A percentile compares a stretch with the other conserved stretches of the same genome.
phyloP scores from a whole-genome alignment of 2,888 invertebrate species.

The Nudaria mundana region DNA sequence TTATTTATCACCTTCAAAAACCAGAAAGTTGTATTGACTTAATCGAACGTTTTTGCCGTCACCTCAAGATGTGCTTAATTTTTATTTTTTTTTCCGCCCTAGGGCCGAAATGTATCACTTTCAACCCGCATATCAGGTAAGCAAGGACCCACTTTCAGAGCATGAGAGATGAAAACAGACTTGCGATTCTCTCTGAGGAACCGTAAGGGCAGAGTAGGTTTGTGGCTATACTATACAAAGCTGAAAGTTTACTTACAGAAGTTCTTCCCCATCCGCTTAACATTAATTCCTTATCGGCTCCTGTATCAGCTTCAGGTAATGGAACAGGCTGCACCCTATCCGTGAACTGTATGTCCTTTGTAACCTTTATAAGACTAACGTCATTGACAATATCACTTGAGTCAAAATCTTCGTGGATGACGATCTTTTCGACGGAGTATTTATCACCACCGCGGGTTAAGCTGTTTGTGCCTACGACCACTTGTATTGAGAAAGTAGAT shows the following conservation, averaged over 20 bases:
- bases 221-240: not conserved
- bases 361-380: slow-evolving; percentile 63
- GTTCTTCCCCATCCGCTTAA: slow-evolving; percentile 75
- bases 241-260: slow-evolving; percentile 47
- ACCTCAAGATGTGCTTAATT: too few species aligned
- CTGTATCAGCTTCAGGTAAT: slow-evolving; percentile 52
- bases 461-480: slow-evolving; percentile 73
- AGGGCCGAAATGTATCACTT: too few species aligned
- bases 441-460: slow-evolving; percentile 60
- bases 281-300: slow-evolving; percentile 46
- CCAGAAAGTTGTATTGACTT: too few species aligned
- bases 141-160: too few species aligned
- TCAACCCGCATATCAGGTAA: too few species aligned
- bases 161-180: too few species aligned
- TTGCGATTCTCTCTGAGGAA: too few species aligned
- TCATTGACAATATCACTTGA: slow-evolving; percentile 56
- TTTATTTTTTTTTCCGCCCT: too few species aligned
- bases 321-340: slow-evolving; percentile 55
- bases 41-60: too few species aligned
- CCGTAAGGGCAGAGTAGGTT: too few species aligned
- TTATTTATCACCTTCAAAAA: too few species aligned
- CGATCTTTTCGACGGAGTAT: slow-evolving; percentile 55
- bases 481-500: slow-evolving; percentile 33
- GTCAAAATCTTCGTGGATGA: slow-evolving; percentile 67
- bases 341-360: slow-evolving; percentile 48